These are phyloP conservation scores for Galaxea fascicularis DNA, from an alignment of 92 coral and sea anemone species.

Conservation along the genomic window DNA sequence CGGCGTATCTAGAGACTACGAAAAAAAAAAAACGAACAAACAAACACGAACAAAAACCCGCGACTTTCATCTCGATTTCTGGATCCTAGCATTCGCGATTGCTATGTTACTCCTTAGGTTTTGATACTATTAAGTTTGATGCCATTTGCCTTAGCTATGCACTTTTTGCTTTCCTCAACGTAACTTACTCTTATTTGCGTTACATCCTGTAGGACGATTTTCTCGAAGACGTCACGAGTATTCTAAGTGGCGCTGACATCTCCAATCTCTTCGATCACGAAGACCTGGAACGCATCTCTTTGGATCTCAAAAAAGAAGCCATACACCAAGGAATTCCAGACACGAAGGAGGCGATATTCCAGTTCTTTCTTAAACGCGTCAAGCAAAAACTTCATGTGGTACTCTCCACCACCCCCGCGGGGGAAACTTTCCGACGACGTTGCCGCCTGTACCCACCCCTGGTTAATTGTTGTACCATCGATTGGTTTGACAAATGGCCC, in stretches of 20 bases:
- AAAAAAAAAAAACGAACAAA: too few relatives aligned
- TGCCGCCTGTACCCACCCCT: conserved; percentile 94
- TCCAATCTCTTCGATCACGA: conserved; percentile 85
- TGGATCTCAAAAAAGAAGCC: conserved; percentile 77
- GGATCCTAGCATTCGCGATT: too few relatives aligned
- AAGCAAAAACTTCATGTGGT: conserved; percentile 82
- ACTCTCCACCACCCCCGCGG: conserved; percentile 93
- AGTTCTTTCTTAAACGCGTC: conserved; percentile 89
- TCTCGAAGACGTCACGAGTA: conserved; percentile 89
- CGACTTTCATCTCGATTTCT: too few relatives aligned
- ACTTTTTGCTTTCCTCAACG: neutral
- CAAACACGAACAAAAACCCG: too few relatives aligned
- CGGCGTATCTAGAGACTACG: too few relatives aligned
- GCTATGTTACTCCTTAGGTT: too few relatives aligned
- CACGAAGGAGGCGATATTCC: conserved; percentile 85
- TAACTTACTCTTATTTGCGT: neutral
- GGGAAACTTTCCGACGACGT: conserved; percentile 84
- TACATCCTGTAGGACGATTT: conserved; percentile 75
- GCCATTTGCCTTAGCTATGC: neutral
- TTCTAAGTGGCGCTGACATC: conserved; percentile 81
- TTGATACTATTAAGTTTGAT: neutral
- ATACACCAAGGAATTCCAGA: conserved; percentile 72
- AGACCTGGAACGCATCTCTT: conserved; percentile 82
- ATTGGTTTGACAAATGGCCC: conserved; percentile 98
- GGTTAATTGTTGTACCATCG: conserved; percentile 94